These are phyloP conservation scores for Automeris io DNA, from an alignment of 2,888 invertebrate species.

Conservation along the genomic window DNA sequence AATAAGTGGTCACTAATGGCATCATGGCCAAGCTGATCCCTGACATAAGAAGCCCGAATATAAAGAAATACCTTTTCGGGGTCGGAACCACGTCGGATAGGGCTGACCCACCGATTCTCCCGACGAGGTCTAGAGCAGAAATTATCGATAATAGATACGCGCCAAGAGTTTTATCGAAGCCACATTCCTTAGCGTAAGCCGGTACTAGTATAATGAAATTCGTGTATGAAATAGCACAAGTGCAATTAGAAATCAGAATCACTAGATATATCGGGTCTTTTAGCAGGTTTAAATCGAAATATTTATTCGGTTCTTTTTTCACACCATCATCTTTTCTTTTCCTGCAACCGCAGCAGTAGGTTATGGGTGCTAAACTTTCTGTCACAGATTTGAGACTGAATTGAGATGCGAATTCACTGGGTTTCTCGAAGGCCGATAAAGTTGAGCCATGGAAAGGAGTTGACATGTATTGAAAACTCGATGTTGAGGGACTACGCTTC, in stretches of 20 bases:
- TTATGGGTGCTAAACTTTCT: constrained; percentile 70
- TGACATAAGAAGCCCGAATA: constrained; percentile 86
- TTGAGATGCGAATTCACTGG: constrained; percentile 86
- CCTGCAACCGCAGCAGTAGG: constrained; percentile 54
- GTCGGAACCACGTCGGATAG: constrained; percentile 85
- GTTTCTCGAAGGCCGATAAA: constrained; percentile 84
- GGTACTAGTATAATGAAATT: constrained; percentile 91
- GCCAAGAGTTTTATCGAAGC: constrained; percentile 83
- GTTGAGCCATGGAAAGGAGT: constrained; percentile 92
- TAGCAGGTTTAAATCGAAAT: constrained; percentile 84
- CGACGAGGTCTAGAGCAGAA: constrained; percentile 87
- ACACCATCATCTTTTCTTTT: constrained; percentile 46
- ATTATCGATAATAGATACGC: constrained; percentile 88
- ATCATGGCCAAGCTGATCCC: constrained; percentile 84
- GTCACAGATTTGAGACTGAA: constrained; percentile 84
- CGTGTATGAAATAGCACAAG: constrained; percentile 91
- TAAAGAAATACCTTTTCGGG: constrained; percentile 89
- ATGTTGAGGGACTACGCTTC: constrained; percentile 84
- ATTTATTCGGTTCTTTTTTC: constrained; percentile 75
- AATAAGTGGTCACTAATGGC: constrained; percentile 81
- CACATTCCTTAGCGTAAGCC: constrained; percentile 82
- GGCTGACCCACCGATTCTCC: constrained; percentile 90
- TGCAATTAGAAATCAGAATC: constrained; percentile 89
- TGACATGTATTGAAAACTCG: constrained; percentile 89
- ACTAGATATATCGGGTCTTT: constrained; percentile 89